phyloP scores from a whole-genome alignment of 2,888 invertebrate genomes.

The Phyllotreta cruciferae region DNA sequence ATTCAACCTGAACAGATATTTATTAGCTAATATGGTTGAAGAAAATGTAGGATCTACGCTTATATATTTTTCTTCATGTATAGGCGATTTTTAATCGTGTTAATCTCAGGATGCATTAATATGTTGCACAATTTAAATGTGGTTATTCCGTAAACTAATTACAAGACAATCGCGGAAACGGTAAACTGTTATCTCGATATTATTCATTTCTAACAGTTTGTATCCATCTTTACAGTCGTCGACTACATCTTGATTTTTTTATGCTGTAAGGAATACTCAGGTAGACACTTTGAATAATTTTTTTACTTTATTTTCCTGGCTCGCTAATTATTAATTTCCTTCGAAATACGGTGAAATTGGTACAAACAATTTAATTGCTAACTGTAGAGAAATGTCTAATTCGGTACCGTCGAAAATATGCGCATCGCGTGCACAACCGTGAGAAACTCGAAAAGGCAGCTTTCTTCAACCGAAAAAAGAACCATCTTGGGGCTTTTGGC shows the following conservation, averaged over 20 bases:
- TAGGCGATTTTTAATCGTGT: neutral
- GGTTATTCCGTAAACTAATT: conserved; percentile 25
- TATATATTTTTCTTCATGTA: too few relatives aligned
- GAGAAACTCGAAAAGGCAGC: conserved; percentile 6
- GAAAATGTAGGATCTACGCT: too few relatives aligned
- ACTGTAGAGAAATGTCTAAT: too few relatives aligned
- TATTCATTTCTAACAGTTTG: conserved; percentile 28
- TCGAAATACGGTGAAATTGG: too few relatives aligned
- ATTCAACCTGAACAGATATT: too few relatives aligned
- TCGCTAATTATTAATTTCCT: neutral
- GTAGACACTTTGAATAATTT: neutral
- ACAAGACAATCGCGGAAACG: conserved; percentile 34
- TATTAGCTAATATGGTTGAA: too few relatives aligned
- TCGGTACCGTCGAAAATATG: neutral
- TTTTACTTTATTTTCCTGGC: conserved; percentile 1
- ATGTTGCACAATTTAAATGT: conserved; percentile 23
- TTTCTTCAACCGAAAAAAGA: conserved; percentile 3
- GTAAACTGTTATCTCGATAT: conserved; percentile 32
- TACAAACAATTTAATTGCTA: too few relatives aligned
- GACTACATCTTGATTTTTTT: conserved; percentile 17
- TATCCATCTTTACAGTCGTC: conserved; percentile 19
- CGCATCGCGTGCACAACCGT: conserved; percentile 14
- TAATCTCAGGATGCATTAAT: conserved; percentile 19
- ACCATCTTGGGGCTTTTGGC: neutral
- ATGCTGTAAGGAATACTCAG: conserved; percentile 1